Conservation (phyloP, 2,888 invertebrate species). For the Ptychoptera albimana region DNA sequence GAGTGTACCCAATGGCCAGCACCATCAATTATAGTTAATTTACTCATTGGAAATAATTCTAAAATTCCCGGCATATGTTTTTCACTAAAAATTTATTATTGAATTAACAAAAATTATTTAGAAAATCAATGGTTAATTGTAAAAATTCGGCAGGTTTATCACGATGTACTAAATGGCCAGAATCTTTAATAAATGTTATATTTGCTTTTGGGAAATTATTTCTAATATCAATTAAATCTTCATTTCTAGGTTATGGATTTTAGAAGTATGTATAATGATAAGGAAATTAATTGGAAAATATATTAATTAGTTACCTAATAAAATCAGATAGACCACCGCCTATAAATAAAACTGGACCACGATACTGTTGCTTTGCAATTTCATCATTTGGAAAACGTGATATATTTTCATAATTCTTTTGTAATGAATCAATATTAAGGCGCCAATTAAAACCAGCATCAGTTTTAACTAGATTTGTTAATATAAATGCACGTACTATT, state of each 20-base stretch:
- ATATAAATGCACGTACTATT: slow-evolving; percentile 56
- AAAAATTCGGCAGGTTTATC: slow-evolving; percentile 55
- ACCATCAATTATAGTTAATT: slow-evolving; percentile 46
- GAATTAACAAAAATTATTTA: slow-evolving; percentile 14
- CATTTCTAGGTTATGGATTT: slow-evolving; percentile 20
- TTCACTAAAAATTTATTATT: slow-evolving; percentile 20
- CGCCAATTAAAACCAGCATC: slow-evolving; percentile 48
- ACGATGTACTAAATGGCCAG: slow-evolving; percentile 89
- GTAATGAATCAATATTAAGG: slow-evolving; percentile 59
- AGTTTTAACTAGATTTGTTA: slow-evolving; percentile 66
- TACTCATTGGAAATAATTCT: slow-evolving; percentile 48
- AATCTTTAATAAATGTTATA: slow-evolving; percentile 34
- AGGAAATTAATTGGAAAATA: slow-evolving; percentile 14
- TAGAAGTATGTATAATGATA: slow-evolving; percentile 33
- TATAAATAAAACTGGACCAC: slow-evolving; percentile 66
- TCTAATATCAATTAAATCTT: slow-evolving; percentile 39
- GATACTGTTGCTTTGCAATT: slow-evolving; percentile 33
- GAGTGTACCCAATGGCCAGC: slow-evolving; percentile 87
- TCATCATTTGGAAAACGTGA: slow-evolving; percentile 42
- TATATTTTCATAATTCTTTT: slow-evolving; percentile 46
- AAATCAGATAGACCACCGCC: slow-evolving; percentile 73
- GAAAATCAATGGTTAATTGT: slow-evolving; percentile 27
- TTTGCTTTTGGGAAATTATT: slow-evolving; percentile 46
- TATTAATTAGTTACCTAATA: slow-evolving; percentile 41
- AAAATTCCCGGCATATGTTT: slow-evolving; percentile 45